Evolutionary conservation across 2,888 invertebrate species (phyloP).

Genomic region (Caenorhabditis imperialis): DNA sequence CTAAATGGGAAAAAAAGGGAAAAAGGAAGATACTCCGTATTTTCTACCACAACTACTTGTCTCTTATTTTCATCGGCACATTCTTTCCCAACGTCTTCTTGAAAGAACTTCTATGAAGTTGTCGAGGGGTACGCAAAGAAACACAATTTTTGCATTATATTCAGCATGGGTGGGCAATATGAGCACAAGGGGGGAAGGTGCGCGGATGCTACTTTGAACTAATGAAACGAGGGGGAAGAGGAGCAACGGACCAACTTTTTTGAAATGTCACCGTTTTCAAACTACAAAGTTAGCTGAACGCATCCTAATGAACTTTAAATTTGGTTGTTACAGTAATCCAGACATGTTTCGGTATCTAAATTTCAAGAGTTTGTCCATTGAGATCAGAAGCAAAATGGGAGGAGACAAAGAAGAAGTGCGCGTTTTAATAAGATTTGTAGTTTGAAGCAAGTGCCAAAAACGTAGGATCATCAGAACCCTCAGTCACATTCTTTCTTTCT

Average conservation of each 20-base stretch:
- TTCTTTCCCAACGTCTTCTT: slow-evolving; percentile 1
- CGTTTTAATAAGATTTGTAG: slow-evolving; percentile 38
- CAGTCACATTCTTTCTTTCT: slow-evolving; percentile 37
- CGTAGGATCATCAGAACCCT: slow-evolving; percentile 30
- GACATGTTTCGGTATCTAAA: no score
- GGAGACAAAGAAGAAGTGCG: slow-evolving; percentile 32
- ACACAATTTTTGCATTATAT: slow-evolving; percentile 18
- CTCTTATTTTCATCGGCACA: background rate
- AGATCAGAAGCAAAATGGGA: no score
- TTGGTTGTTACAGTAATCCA: no score
- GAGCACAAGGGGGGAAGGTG: background rate
- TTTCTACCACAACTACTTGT: background rate
- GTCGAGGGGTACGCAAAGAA: slow-evolving; percentile 6
- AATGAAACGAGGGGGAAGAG: no score
- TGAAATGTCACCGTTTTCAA: no score
- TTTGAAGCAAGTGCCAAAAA: slow-evolving; percentile 36
- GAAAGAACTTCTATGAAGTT: background rate
- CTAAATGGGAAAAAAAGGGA: no score
- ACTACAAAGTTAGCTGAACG: no score
- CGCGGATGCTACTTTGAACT: background rate
- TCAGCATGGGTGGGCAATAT: slow-evolving; percentile 15
- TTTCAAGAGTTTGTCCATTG: no score
- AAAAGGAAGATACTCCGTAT: no score
- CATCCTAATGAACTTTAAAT: no score
- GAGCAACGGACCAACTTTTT: no score